Conservation (phyloP, 2,797 vertebrate genomes). For the Fistularia tabacaria region DNA sequence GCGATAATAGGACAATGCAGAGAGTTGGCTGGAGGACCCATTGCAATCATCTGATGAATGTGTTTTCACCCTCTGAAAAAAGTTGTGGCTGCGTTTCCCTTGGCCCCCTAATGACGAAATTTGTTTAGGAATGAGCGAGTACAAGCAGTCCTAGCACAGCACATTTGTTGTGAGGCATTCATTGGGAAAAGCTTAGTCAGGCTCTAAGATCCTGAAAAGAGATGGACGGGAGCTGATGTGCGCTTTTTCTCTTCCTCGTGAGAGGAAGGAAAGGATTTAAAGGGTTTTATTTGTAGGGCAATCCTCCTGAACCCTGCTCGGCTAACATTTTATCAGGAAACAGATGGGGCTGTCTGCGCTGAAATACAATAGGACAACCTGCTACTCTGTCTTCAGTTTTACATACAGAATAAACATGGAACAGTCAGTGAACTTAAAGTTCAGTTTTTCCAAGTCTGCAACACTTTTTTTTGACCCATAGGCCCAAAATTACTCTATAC, state of each 20-base stretch:
- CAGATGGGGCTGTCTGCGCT: slow-evolving; percentile 41
- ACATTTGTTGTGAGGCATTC: slow-evolving; percentile 52
- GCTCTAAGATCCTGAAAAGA: slow-evolving; percentile 42
- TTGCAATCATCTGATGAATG: slow-evolving; percentile 22
- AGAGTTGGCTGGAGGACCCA: slow-evolving; percentile 30
- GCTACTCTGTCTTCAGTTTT: not conserved
- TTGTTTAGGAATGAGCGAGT: slow-evolving; percentile 25
- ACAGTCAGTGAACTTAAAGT: no score
- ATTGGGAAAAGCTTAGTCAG: slow-evolving; percentile 43
- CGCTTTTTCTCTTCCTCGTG: slow-evolving; percentile 42
- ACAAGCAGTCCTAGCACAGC: slow-evolving; percentile 29
- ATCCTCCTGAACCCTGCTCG: slow-evolving; percentile 46
- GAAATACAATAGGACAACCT: slow-evolving; percentile 22
- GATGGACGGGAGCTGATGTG: slow-evolving; percentile 32
- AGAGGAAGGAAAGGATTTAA: slow-evolving; percentile 58
- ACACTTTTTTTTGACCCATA: no score
- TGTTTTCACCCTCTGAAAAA: slow-evolving; percentile 14
- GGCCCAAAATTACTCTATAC: no score
- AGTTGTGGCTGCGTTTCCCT: slow-evolving; percentile 2
- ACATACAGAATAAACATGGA: slow-evolving; percentile 5
- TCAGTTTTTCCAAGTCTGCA: no score
- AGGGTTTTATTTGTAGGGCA: slow-evolving; percentile 45
- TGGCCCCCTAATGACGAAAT: slow-evolving; percentile 21
- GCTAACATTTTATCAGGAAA: slow-evolving; percentile 50
- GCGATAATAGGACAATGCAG: no score